These are phyloP conservation scores for Drosophila pruinosa DNA, from an alignment of 1,140 invertebrate species.

Conservation along the genomic window DNA sequence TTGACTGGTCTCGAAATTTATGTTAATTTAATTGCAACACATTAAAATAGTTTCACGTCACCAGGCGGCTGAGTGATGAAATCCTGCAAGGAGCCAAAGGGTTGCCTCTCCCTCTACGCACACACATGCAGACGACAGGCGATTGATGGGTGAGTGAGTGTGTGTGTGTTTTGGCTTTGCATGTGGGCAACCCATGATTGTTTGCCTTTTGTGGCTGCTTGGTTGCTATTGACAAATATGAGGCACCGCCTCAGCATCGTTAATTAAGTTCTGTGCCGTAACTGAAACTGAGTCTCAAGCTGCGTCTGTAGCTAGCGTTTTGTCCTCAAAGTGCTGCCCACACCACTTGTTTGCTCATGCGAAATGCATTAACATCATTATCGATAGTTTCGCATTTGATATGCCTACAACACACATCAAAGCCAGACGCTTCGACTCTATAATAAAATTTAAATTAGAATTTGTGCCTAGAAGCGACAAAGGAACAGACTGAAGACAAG, in stretches of 20 bases:
- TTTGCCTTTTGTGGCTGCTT: conserved; percentile 67
- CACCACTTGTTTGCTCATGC: conserved; percentile 44
- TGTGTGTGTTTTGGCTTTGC: conserved; percentile 20
- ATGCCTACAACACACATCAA: conserved; percentile 66
- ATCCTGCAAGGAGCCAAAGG: conserved; percentile 32
- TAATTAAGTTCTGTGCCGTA: conserved; percentile 61
- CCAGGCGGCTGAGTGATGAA: conserved; percentile 9
- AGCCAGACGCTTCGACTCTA: conserved; percentile 36
- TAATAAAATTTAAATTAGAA: conserved; percentile 60
- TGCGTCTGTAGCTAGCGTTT: background rate
- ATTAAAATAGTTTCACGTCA: conserved; percentile 78
- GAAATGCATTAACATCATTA: conserved; percentile 59
- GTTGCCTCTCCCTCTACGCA: conserved; percentile 5
- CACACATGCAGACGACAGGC: conserved; percentile 15
- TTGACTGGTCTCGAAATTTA: conserved; percentile 55
- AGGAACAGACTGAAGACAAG: background rate
- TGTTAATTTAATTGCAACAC: conserved; percentile 81
- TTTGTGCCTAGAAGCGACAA: conserved; percentile 7
- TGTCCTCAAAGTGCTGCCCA: conserved; percentile 1
- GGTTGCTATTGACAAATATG: conserved; percentile 73
- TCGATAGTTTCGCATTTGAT: conserved; percentile 77
- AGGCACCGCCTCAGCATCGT: conserved; percentile 39
- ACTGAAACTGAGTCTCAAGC: background rate
- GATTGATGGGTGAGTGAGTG: conserved; percentile 24
- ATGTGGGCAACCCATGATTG: conserved; percentile 35